Evolutionary conservation across 1,140 invertebrate genomes (phyloP), one percentile per base, ranked within the genome.

Genomic region (Carposina sasakii): DNA sequence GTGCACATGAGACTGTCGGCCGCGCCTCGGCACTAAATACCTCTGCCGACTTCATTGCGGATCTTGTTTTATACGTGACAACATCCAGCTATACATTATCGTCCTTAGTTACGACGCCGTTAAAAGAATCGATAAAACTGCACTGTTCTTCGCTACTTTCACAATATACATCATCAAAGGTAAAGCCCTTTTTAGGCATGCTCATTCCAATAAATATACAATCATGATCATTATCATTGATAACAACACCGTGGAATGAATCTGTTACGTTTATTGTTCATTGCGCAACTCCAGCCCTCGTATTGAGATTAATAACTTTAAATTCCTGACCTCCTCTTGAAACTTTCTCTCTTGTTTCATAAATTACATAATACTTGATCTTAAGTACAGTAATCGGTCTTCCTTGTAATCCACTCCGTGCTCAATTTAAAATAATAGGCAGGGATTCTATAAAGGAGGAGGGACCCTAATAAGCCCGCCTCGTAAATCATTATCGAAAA

Each of bases 401-500:
- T 47, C 54, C 44, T 17, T 53, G 58, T 60, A 48, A 63, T 63
- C 52, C 57, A 59, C 61, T 56, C 52, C 65, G 62, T 63, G 64
- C 60, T 57, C 60, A 69, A 67, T 72, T 60, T 63, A 60, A 63
- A 65, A 63, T 77, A 77, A 79, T 77, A 75, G 57, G 60, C 62
- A n/a, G n/a, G 63, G 63, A 60, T 45, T 54, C 54, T 48, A 49
- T 46, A 21, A 13, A n/a, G n/a, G 19, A 49, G 13, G 22, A 53
- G 52, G 54, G 64, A 63, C 56, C 46, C 51, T 58, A 51, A 42
- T 45, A 67, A 60, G 62, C 55, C 64, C 49, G 57, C n/a, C 64
- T 67, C 60, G 69, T 79, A 79, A 79, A 79, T 82, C 71, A 77
- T 67, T 71, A 73, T 73, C 65, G 72, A 64, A 60, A 60, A 64